phyloP scores from a whole-genome alignment of 2,113 vertebrate species.

The Tachysurus fulvidraco region DNA sequence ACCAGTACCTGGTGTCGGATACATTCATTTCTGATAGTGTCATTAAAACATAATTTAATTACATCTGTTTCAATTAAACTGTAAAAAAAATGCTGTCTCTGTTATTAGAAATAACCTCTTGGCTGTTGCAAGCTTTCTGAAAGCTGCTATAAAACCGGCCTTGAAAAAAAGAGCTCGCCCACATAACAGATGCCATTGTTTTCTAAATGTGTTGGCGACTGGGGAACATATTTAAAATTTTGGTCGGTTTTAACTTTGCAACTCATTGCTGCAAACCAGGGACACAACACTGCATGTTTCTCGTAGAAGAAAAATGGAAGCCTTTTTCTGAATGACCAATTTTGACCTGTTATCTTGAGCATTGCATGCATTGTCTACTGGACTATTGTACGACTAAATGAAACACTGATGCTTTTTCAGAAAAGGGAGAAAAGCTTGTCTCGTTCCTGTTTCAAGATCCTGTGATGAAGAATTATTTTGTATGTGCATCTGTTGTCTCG shows the following conservation, averaged over 20 bases:
- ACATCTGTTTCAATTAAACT: slow-evolving; percentile 9
- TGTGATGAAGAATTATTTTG: slow-evolving; percentile 50
- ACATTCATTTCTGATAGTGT: not conserved
- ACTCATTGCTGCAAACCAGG: slow-evolving; percentile 3
- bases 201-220: slow-evolving; percentile 30
- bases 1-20: slow-evolving; percentile 1
- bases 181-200: slow-evolving; percentile 49
- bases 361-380: not conserved
- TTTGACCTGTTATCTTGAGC: slow-evolving; percentile 11
- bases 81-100: not conserved
- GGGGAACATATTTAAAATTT: slow-evolving; percentile 28
- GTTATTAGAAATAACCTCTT: slow-evolving; percentile 24
- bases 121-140: not conserved
- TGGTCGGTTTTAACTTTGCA: not conserved
- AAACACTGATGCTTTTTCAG: not conserved
- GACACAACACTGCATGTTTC: slow-evolving; percentile 8
- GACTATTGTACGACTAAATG: slow-evolving; percentile 19
- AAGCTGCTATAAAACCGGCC: slow-evolving; percentile 31
- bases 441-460: slow-evolving; percentile 41
- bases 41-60: slow-evolving; percentile 22
- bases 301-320: slow-evolving; percentile 1
- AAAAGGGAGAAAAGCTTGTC: slow-evolving; percentile 22
- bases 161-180: slow-evolving; percentile 37
- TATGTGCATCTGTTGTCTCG: slow-evolving; percentile 35
- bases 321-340: slow-evolving; percentile 5